Evolutionary conservation across 2,113 vertebrate genomes (phyloP).

Genomic region (Nematolebias whitei): DNA sequence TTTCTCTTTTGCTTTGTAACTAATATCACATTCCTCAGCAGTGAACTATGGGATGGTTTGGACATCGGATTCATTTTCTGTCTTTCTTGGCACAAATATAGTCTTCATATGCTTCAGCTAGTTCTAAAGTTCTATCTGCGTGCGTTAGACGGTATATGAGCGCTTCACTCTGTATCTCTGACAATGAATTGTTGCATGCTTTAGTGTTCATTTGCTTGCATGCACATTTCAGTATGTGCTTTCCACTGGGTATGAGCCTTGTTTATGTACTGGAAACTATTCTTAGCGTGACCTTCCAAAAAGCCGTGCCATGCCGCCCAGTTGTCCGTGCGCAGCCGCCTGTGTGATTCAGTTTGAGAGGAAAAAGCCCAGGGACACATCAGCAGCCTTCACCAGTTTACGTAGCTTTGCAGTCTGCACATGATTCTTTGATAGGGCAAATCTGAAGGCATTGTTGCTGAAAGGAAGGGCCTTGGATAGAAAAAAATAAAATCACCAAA

Average conservation of each 20-base stretch:
- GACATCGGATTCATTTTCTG: conserved; percentile 39
- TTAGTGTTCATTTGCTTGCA: conserved; percentile 51
- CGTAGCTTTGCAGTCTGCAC: conserved; percentile 54
- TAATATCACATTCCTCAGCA: conserved; percentile 1
- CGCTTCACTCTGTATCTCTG: conserved; percentile 17
- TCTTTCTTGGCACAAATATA: conserved; percentile 25
- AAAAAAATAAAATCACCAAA: conserved; percentile 30
- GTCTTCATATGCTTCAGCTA: conserved; percentile 3
- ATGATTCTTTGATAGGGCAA: conserved; percentile 67
- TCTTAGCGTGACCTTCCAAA: conserved; percentile 76
- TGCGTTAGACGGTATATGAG: conserved; percentile 23
- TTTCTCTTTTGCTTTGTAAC: conserved; percentile 7
- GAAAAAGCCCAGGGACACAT: conserved; percentile 68
- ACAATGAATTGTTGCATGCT: conserved; percentile 58
- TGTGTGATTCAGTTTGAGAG: conserved; percentile 73
- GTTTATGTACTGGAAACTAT: conserved; percentile 63
- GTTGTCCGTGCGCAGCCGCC: conserved; percentile 71
- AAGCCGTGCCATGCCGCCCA: conserved; percentile 58
- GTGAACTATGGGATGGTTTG: conserved; percentile 18
- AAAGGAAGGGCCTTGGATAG: conserved; percentile 33
- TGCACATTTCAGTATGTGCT: conserved; percentile 49
- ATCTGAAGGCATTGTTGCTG: conserved; percentile 56
- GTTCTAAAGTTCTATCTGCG: conserved; percentile 2
- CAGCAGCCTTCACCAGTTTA: conserved; percentile 57
- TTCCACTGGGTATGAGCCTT: conserved; percentile 12